Percentiles rank a stretch among this genome's conserved stretches.
Conservation (phyloP, 2,888 invertebrate species). For the Microctonus brassicae region DNA sequence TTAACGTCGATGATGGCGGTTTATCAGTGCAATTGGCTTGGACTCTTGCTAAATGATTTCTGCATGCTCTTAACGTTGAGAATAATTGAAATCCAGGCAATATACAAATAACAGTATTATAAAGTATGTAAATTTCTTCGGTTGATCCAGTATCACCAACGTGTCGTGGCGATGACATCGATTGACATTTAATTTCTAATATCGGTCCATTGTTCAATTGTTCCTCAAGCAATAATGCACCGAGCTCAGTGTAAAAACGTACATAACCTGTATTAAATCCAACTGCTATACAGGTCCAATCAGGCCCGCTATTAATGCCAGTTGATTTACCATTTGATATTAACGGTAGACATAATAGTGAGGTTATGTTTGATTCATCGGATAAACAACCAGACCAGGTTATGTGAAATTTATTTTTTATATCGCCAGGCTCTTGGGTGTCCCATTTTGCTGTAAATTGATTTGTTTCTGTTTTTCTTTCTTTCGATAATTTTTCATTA, state of each 20-base stretch:
- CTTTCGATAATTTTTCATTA: background rate
- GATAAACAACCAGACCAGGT: constrained; percentile 71
- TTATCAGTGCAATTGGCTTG: constrained; percentile 76
- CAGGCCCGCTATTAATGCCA: constrained; percentile 78
- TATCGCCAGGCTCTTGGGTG: constrained; percentile 66
- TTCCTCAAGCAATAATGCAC: constrained; percentile 85
- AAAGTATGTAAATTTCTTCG: constrained; percentile 84
- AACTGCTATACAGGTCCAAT: constrained; percentile 93
- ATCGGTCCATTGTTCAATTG: constrained; percentile 88
- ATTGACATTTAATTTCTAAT: constrained; percentile 83
- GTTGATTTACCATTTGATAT: constrained; percentile 71
- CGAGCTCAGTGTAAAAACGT: constrained; percentile 90
- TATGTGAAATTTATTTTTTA: constrained; percentile 72
- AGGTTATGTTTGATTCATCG: constrained; percentile 65
- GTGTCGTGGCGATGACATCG: constrained; percentile 72
- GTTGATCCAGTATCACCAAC: constrained; percentile 65
- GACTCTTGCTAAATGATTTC: constrained; percentile 84
- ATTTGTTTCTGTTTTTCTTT: background rate
- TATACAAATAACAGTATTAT: constrained; percentile 79
- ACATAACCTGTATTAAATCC: constrained; percentile 89
- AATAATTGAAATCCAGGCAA: constrained; percentile 84
- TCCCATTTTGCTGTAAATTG: constrained; percentile 75
- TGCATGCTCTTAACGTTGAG: constrained; percentile 82
- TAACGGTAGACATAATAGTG: constrained; percentile 71
- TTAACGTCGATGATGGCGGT: constrained; percentile 76